Base-by-base conservation (phyloP, 2,888 invertebrate genomes). In the Mesodorylaimus sp. region DNA sequence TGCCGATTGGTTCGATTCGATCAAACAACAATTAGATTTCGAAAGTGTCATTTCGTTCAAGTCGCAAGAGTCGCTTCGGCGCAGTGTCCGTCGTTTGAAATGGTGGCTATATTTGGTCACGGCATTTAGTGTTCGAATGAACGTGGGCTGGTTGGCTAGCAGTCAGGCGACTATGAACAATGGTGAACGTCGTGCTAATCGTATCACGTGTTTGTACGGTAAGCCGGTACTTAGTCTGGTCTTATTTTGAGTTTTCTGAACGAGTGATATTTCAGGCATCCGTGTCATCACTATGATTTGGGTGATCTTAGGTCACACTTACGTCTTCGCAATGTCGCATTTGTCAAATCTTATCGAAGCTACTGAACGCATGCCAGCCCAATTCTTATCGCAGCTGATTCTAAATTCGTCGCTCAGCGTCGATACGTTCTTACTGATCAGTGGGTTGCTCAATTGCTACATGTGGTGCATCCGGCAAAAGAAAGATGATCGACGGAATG, bases 351-450 rank as follows among this genome's bases (percentile, higher is more conserved):
- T 51, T 16, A 10, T 39, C 10, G 2, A 16, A 10, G 36, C 32
- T 26, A 3, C 26, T 16, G 3, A 29, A 27, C 2, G n/a, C 5
- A 26, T 53, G 10, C 44, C 36, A 41, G 48, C 53, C 24, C 38
- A 48, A 10, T 38, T 52, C 19, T 41, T 52, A 29, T 50, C 55
- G 19, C 54, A 56, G 38, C 28, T 59, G n/a, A 52, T 57, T 52
- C 36, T 61, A 44, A 59, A 58, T 32, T 56, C 59, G 2, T 57
- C 57, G 1, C 50, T 61, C 23, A 55, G 57, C 19, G 60, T 61
- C 23, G 60, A 61, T 50, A 56, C 58, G 2, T 61, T 61, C 48
- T 52, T 61, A 41, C 54, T 59, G 48, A 50, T 58, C 7, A 52
- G 53, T 19, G 59, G 59, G 10, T 46, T 58, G 7, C 48, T 57